Percentiles rank a stretch among this genome's conserved stretches.
phyloP scores from a whole-genome alignment of 2,797 vertebrate species.

The Centropyge bicolor region DNA sequence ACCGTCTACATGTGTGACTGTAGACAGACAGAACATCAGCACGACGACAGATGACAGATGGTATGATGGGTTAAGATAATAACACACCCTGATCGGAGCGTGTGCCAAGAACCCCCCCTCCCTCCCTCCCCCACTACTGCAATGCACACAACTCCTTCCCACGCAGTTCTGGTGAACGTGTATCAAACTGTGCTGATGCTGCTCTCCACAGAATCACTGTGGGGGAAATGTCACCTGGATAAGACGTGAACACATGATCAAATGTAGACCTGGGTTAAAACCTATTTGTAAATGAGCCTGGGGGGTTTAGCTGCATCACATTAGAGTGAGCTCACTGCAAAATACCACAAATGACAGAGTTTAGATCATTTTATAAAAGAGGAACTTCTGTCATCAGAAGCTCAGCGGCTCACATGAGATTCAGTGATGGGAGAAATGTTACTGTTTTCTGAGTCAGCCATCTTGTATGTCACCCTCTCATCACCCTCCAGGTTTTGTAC shows the following conservation, averaged over 20 bases:
- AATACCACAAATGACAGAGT: not conserved
- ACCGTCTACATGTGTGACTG: not conserved
- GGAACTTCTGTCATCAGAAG: not conserved
- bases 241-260: conserved; percentile 18
- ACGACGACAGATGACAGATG: conserved; percentile 35
- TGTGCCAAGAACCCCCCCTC: conserved; percentile 14
- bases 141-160: conserved; percentile 28
- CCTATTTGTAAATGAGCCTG: conserved; percentile 24
- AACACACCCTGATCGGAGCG: conserved; percentile 32
- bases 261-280: not conserved
- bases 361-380: not conserved
- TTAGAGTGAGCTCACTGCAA: not conserved
- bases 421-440: no score
- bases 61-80: conserved; percentile 43
- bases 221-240: conserved; percentile 24
- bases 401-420: not conserved
- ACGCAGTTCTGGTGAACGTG: conserved; percentile 20
- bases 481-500: no score
- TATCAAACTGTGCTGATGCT: conserved; percentile 18
- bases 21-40: not conserved
- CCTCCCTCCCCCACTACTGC: no score
- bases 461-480: no score
- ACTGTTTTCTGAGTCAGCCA: no score
- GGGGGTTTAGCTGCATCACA: not conserved
- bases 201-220: conserved; percentile 29